Percentiles rank a stretch among this genome's conserved stretches.
phyloP scores from a whole-genome alignment of 2,888 invertebrate genomes.

The Rhimphoctona megacephalus region DNA sequence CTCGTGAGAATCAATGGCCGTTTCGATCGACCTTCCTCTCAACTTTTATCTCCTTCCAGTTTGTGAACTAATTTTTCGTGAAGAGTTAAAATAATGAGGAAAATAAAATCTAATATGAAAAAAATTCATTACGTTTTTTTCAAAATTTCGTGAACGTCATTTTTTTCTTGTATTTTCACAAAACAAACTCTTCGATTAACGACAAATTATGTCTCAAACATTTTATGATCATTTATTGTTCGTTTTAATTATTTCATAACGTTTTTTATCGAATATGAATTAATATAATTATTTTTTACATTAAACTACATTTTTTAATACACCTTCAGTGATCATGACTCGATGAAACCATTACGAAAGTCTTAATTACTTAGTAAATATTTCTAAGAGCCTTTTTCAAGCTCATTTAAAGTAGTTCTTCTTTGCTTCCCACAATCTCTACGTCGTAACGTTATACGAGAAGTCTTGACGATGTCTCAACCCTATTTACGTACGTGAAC shows the following conservation, averaged over 20 bases:
- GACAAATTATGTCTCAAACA: too few species aligned
- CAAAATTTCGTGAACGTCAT: not conserved
- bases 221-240: too few species aligned
- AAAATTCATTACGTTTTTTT: not conserved
- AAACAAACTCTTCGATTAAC: too few species aligned
- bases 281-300: too few species aligned
- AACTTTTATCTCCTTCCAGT: slow-evolving; percentile 3
- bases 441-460: slow-evolving; percentile 26
- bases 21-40: not conserved
- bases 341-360: not conserved
- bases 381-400: not conserved
- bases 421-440: not conserved
- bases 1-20: slow-evolving; percentile 63
- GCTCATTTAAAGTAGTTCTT: not conserved
- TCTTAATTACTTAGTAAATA: not conserved
- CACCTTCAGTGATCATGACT: too few species aligned
- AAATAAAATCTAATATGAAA: not conserved
- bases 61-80: not conserved
- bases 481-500: slow-evolving; percentile 33
- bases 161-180: not conserved
- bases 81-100: not conserved
- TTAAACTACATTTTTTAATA: too few species aligned
- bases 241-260: too few species aligned
- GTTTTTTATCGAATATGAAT: not conserved
- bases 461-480: slow-evolving; percentile 30